Base-by-base conservation (phyloP, 2,888 invertebrate genomes). In the Eulithis testata region DNA sequence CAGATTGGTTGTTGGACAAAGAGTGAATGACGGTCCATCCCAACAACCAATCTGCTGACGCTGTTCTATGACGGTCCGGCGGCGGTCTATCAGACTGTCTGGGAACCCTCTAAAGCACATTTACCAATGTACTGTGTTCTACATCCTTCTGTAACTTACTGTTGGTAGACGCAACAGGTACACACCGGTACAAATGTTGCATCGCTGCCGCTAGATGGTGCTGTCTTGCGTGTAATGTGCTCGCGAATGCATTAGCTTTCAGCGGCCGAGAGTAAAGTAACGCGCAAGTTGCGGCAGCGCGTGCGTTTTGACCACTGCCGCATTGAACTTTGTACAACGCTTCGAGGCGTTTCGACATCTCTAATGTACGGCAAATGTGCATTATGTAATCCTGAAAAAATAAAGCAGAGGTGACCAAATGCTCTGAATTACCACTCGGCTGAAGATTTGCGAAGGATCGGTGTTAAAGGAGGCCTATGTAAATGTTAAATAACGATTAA, bases 281-380 rank as follows among this genome's bases (percentile, higher is more conserved):
- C 57, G 96, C 96, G 80, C 97, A 97, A 0, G 97, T 96, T 91
- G 97, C 96, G 5, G 96, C 95, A 0, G 97, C 97, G 60, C 97
- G 94, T 45, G 97, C 94, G 68, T 95, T 95, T 84, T 97, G 97
- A 45, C 94, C 94, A 81, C 96, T 94, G 59, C 95, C 95, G 57
- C 95, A 89, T 81, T 97, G 97, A 51, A 97, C 84, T 68, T 95
- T 94, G 88, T 97, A 97, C 6, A 97, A 88, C n/a, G 95, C 95
- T 68, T 97, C 94, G 11, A 96, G 88, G 7, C 95, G 94, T 69
- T 95, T 94, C 65, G 95, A 94, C 72, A 94, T 94, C 81, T 97
- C 96, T 56, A 97, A 88, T 72, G 95, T 95, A 36, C 95, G 94
- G 82, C 97, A 97, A 0, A 95, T 94, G 76, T 95, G 94, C 82